These are phyloP conservation scores for rat (Rattus norvegicus) DNA, from an alignment of 2,113 vertebrate species.

Conservation along the genomic window DNA sequence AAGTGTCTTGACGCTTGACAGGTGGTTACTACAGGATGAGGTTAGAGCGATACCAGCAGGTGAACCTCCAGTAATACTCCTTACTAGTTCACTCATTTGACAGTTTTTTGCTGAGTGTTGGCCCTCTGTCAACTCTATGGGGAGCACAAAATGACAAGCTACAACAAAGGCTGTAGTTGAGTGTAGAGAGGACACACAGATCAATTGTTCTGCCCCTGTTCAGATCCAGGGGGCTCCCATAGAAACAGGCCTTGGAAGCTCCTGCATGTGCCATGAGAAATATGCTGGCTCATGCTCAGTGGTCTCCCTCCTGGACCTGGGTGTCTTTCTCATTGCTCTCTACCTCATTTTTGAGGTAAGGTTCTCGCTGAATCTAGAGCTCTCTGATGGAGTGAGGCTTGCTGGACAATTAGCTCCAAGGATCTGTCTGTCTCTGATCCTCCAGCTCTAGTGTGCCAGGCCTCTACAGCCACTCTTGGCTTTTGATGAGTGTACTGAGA, in stretches of 20 bases:
- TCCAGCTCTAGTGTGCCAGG: not conserved
- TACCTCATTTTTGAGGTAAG: not conserved
- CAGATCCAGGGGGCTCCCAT: not conserved
- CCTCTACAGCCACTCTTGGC: not conserved
- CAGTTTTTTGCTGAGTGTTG: slow-evolving; percentile 26
- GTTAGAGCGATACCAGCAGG: not conserved
- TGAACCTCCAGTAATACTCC: not conserved
- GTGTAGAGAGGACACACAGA: not conserved
- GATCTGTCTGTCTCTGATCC: not conserved
- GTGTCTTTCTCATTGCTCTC: not conserved
- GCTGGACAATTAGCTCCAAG: not conserved
- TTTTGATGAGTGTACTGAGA: not conserved
- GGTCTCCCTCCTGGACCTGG: not conserved
- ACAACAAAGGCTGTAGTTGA: not conserved
- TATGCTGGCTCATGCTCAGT: not conserved
- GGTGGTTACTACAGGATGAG: not conserved
- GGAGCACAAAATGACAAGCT: slow-evolving; percentile 31
- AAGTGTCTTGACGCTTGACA: not conserved
- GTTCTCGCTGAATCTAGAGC: not conserved
- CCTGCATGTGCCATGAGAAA: not conserved
- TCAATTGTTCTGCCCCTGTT: not conserved
- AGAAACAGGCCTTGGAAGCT: not conserved
- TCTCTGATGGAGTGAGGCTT: not conserved
- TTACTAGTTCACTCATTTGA: slow-evolving; percentile 6
- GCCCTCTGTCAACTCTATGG: slow-evolving; percentile 9